These are phyloP conservation scores for Xenopus borealis DNA, from an alignment of 2,113 vertebrate species.

Conservation along the genomic window DNA sequence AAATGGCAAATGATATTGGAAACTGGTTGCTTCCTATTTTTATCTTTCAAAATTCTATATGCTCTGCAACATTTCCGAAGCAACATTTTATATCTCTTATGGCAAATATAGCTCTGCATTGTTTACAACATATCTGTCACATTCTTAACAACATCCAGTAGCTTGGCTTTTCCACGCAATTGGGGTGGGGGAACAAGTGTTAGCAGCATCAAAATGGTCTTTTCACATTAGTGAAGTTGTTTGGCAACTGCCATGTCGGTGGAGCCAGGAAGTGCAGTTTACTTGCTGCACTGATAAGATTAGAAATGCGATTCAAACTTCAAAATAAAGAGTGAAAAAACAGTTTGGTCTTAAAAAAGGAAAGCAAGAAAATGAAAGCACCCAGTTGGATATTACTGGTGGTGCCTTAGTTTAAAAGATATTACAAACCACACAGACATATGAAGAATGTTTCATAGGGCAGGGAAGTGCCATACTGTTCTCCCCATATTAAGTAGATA, in stretches of 20 bases:
- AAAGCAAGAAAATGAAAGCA: not conserved
- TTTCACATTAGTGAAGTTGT: not conserved
- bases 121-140: no score
- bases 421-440: conserved; percentile 1
- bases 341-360: not conserved
- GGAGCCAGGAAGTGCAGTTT: conserved; percentile 17
- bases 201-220: conserved; percentile 22
- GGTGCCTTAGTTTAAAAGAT: not conserved
- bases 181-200: not conserved
- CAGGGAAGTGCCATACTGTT: conserved; percentile 16
- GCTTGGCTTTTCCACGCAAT: not conserved
- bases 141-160: not conserved
- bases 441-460: conserved; percentile 27
- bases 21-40: no score
- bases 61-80: no score
- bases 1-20: no score
- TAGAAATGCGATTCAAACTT: no score
- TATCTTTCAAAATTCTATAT: no score
- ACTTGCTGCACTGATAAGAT: conserved; percentile 9
- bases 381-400: not conserved
- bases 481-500: conserved; percentile 47
- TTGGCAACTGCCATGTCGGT: conserved; percentile 7
- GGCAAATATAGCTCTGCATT: no score
- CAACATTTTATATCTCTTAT: no score
- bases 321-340: no score